Evolutionary conservation across 2,113 vertebrate species (phyloP).

Genomic region (Ptilorrhoa leucosticta): DNA sequence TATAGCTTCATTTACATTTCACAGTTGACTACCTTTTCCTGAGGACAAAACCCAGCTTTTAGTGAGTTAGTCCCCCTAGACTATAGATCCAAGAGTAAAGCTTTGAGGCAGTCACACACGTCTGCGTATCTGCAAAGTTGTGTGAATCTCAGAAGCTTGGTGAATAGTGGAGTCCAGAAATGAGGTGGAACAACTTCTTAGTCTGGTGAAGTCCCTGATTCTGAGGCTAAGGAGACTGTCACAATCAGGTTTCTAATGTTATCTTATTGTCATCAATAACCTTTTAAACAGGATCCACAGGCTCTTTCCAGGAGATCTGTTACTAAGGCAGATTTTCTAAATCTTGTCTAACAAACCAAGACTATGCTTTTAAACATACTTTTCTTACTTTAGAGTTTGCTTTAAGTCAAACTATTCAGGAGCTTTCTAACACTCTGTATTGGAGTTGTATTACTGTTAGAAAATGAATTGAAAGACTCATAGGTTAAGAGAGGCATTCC

Average conservation of each 20-base stretch:
- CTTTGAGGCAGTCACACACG: not conserved
- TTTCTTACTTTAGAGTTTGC: not conserved
- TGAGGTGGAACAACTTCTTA: not conserved
- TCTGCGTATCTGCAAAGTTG: not conserved
- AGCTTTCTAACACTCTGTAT: not conserved
- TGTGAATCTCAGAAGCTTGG: not conserved
- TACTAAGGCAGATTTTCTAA: not conserved
- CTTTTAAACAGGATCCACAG: not conserved
- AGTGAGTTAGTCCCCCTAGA: not conserved
- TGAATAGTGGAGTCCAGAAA: not conserved
- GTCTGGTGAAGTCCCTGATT: not conserved
- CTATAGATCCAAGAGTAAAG: not conserved
- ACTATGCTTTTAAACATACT: not conserved
- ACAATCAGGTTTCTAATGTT: not conserved
- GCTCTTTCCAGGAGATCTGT: not conserved
- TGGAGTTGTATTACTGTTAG: not conserved
- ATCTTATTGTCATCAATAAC: not conserved
- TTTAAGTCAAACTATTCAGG: not conserved
- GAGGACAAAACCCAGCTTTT: not conserved
- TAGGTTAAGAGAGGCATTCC: not conserved
- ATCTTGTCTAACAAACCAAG: not conserved
- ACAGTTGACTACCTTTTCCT: not conserved
- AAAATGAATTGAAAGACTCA: not conserved
- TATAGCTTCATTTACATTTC: constrained; percentile 2
- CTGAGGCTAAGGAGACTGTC: not conserved